Conservation (phyloP, 2,888 invertebrate species). For the Trypoxylon attenuatum region DNA sequence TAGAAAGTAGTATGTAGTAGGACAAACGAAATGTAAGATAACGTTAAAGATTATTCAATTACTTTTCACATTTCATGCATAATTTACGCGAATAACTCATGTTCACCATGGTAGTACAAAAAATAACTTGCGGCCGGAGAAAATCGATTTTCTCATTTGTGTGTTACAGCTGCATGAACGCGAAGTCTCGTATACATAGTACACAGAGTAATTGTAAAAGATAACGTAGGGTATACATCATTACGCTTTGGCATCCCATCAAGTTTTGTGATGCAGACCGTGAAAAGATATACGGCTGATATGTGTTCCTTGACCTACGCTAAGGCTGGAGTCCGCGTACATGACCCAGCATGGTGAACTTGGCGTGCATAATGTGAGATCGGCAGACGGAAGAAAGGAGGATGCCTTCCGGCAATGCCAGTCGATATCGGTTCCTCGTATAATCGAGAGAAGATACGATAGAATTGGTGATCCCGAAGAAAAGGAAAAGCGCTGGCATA, state of each 20-base stretch:
- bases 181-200: too few species aligned
- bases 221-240: background rate
- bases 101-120: too few species aligned
- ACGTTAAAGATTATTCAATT: too few species aligned
- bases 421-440: background rate
- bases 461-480: background rate
- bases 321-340: slow-evolving; percentile 14
- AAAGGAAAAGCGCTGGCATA: slow-evolving; percentile 9
- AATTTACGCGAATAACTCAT: too few species aligned
- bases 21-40: too few species aligned
- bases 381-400: background rate
- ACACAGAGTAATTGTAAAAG: too few species aligned
- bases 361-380: background rate
- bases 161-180: too few species aligned
- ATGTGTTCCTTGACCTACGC: slow-evolving; percentile 22
- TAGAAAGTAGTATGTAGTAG: too few species aligned
- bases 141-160: too few species aligned
- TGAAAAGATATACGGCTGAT: background rate
- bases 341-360: background rate
- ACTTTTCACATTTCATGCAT: too few species aligned
- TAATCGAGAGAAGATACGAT: background rate
- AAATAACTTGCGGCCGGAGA: too few species aligned
- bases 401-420: too few species aligned
- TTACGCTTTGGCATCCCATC: background rate
- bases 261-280: slow-evolving; percentile 3